phyloP scores from a whole-genome alignment of 2,113 vertebrate genomes.

The Hirundichthys speculiger region DNA sequence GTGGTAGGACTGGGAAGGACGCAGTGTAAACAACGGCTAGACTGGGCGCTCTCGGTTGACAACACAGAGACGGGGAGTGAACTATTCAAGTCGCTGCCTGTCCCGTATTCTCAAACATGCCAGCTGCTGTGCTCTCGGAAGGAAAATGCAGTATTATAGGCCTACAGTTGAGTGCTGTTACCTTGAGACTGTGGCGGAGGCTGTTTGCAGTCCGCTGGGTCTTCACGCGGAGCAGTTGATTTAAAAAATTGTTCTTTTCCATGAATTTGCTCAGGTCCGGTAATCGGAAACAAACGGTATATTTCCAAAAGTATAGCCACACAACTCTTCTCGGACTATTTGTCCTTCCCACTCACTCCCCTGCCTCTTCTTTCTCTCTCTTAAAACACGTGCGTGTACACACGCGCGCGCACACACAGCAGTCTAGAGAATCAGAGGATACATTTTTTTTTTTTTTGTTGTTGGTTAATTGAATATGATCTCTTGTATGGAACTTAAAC shows the following conservation, averaged over 20 bases:
- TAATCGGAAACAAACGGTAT: constrained; percentile 33
- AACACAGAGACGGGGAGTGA: constrained; percentile 54
- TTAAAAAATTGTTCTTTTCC: constrained; percentile 30
- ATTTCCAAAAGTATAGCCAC: constrained; percentile 51
- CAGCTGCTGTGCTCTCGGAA: not conserved
- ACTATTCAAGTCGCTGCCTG: constrained; percentile 46
- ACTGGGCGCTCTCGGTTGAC: constrained; percentile 51
- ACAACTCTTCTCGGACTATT: constrained; percentile 51
- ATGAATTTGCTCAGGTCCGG: constrained; percentile 23
- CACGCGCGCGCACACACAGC: constrained; percentile 28
- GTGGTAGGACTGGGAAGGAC: constrained; percentile 26
- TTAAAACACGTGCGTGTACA: constrained; percentile 32
- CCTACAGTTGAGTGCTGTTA: constrained; percentile 35
- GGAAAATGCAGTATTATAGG: constrained; percentile 9
- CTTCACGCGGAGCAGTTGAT: constrained; percentile 18
- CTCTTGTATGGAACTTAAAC: not conserved
- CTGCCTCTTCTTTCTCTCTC: constrained; percentile 35
- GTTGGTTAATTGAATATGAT: constrained; percentile 8
- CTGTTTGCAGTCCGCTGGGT: constrained; percentile 10
- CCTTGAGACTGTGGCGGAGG: constrained; percentile 37
- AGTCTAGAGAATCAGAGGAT: constrained; percentile 8
- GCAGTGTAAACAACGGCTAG: constrained; percentile 74
- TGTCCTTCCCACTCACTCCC: constrained; percentile 40
- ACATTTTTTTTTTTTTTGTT: constrained; percentile 16
- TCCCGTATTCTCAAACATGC: constrained; percentile 12